These are phyloP conservation scores for Pomacea canaliculata DNA, from an alignment of 2,888 invertebrate species.

Conservation along the genomic window DNA sequence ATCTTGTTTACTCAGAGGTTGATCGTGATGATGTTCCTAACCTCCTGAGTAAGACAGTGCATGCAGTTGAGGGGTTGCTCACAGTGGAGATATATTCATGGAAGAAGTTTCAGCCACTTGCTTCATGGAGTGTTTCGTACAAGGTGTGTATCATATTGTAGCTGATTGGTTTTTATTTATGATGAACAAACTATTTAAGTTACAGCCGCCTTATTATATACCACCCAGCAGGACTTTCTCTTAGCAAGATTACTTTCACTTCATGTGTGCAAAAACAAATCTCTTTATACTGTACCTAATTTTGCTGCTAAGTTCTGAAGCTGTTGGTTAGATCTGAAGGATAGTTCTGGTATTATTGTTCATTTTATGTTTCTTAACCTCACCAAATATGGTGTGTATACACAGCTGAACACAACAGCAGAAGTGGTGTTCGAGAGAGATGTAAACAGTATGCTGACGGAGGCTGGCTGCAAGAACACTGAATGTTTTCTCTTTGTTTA, in stretches of 20 bases:
- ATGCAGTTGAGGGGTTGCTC: constrained; percentile 11
- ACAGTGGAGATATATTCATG: constrained; percentile 50
- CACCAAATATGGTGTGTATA: not conserved
- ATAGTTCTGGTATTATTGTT: not conserved
- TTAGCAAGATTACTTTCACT: not conserved
- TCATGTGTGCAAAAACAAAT: too few relatives aligned
- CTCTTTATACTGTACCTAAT: not conserved
- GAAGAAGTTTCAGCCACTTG: constrained; percentile 44
- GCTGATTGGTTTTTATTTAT: not conserved
- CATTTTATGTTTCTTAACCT: not conserved
- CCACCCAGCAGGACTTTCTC: not conserved
- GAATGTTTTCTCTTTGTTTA: constrained; percentile 53
- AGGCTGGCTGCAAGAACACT: constrained; percentile 42
- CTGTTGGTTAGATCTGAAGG: not conserved
- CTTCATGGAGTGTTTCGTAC: constrained; percentile 50
- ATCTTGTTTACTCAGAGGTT: not conserved
- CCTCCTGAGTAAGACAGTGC: not conserved
- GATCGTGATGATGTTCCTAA: not conserved
- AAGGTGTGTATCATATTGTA: constrained; percentile 32
- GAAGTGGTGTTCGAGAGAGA: constrained; percentile 44
- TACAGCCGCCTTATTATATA: not conserved
- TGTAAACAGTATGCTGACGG: constrained; percentile 36
- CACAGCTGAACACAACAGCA: constrained; percentile 50
- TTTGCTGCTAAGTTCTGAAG: not conserved
- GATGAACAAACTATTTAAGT: not conserved